Percentiles rank a stretch among this genome's conserved stretches.
These are phyloP conservation scores for Anas platyrhynchos DNA, from an alignment of 2,113 vertebrate species.

Conservation along the genomic window DNA sequence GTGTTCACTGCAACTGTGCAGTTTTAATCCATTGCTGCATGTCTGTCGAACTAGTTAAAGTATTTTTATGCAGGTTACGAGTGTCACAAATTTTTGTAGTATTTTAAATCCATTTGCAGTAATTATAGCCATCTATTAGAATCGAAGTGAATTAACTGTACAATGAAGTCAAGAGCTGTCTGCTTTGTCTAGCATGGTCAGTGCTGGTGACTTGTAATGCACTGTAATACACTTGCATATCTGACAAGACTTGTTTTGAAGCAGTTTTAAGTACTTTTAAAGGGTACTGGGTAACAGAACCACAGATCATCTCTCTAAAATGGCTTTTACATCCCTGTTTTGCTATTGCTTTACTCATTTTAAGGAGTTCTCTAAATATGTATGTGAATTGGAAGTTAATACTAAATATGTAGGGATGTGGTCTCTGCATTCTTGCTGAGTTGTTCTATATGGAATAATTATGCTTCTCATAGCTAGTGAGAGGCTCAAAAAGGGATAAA, in stretches of 20 bases:
- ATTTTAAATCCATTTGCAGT: background rate
- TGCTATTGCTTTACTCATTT: background rate
- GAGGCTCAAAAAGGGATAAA: background rate
- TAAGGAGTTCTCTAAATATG: background rate
- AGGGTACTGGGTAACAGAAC: background rate
- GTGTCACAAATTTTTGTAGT: background rate
- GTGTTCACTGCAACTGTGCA: background rate
- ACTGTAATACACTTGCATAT: background rate
- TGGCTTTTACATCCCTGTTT: background rate
- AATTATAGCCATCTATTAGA: background rate
- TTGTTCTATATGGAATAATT: background rate
- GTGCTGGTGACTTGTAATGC: background rate
- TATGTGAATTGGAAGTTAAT: background rate
- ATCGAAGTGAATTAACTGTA: background rate
- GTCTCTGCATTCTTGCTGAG: background rate
- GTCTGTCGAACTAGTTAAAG: background rate
- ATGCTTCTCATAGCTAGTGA: background rate
- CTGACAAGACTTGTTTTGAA: background rate
- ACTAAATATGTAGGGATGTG: background rate
- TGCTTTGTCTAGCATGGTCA: fast-evolving
- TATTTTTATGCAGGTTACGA: background rate
- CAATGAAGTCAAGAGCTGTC: background rate
- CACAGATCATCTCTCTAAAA: background rate
- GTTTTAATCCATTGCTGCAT: background rate
- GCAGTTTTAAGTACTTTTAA: background rate